Conservation (phyloP, 2,113 vertebrate species). For the Lasiurus borealis region DNA sequence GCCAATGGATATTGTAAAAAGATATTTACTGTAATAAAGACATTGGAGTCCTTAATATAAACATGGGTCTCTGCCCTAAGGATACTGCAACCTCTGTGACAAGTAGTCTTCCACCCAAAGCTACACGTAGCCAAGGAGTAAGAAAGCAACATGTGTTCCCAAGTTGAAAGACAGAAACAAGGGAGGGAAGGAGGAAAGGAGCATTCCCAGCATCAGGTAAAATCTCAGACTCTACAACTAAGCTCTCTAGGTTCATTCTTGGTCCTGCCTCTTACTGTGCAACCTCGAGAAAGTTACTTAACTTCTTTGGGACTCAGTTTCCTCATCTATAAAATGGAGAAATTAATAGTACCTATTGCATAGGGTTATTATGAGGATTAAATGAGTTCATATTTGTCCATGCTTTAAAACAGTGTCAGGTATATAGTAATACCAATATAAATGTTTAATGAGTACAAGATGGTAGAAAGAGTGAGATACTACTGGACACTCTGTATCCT, state of each 20-base stretch:
- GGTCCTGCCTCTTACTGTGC: background rate
- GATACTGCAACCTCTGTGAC: background rate
- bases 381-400: background rate
- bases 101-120: background rate
- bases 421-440: background rate
- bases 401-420: background rate
- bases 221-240: background rate
- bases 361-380: background rate
- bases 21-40: background rate
- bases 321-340: constrained; percentile 4
- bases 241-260: background rate
- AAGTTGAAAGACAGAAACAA: background rate
- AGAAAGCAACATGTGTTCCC: background rate
- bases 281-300: background rate
- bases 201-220: background rate
- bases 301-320: background rate
- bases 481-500: background rate
- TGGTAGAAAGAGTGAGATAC: background rate
- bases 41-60: background rate
- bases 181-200: background rate
- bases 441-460: constrained; percentile 29
- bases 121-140: background rate
- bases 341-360: background rate
- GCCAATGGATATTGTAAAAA: background rate
- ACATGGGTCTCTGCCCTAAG: background rate